Evolutionary conservation across 1,140 invertebrate genomes (phyloP).

Genomic region (Aphelenchoides besseyi): DNA sequence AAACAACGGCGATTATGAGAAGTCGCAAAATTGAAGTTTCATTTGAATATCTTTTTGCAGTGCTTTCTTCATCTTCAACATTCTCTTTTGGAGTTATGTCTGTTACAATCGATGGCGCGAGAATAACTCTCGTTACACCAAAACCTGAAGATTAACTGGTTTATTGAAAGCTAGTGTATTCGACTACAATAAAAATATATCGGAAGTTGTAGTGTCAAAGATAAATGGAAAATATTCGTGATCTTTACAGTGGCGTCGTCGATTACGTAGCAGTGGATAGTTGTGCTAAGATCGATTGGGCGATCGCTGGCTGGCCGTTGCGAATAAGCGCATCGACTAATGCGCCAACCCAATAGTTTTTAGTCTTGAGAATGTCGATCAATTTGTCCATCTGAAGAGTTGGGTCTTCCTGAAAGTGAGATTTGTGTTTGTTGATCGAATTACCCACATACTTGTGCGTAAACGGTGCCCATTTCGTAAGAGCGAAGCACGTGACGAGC

Average conservation of each 20-base stretch:
- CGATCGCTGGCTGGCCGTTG: conserved; percentile 45
- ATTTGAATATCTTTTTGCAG: conserved; percentile 25
- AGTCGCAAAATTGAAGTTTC: conserved; percentile 27
- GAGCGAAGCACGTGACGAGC: conserved; percentile 53
- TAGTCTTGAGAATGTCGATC: conserved; percentile 57
- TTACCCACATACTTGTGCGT: conserved; percentile 43
- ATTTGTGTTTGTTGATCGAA: neutral
- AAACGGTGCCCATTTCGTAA: conserved; percentile 52
- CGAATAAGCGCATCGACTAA: conserved; percentile 53
- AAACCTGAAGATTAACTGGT: neutral
- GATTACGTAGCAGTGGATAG: neutral
- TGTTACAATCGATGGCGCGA: conserved; percentile 7
- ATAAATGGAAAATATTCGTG: neutral
- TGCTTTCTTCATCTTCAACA: conserved; percentile 38
- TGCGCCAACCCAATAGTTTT: conserved; percentile 56
- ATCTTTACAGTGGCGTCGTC: neutral
- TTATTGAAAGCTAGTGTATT: neutral
- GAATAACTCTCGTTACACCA: neutral
- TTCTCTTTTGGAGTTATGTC: conserved; percentile 41
- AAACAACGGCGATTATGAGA: too few relatives aligned
- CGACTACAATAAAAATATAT: conserved; percentile 1
- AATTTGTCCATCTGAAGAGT: conserved; percentile 50
- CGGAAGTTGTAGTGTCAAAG: neutral
- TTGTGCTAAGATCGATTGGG: conserved; percentile 23
- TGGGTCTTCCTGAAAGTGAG: conserved; percentile 27